These are phyloP conservation scores for Cataglyphis albicans DNA, from an alignment of 2,888 invertebrate genomes.

Conservation along the genomic window DNA sequence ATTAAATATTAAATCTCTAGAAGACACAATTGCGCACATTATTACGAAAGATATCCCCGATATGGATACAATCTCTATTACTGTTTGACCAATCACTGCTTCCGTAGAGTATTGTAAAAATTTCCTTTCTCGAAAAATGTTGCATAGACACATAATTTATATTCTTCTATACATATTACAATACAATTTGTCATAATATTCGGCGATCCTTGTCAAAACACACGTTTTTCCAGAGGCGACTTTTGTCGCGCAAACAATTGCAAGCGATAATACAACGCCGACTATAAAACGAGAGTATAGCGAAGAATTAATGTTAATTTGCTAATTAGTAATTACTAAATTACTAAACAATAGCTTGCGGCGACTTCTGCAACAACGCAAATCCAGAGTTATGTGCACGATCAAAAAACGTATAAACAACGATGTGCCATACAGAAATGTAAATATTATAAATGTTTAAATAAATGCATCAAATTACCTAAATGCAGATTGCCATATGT, in stretches of 20 bases:
- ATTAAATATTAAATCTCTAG: conserved; percentile 10
- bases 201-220: background rate
- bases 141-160: background rate
- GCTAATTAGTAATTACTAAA: background rate
- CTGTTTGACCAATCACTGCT: conserved; percentile 20
- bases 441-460: conserved; percentile 26
- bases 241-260: background rate
- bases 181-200: background rate
- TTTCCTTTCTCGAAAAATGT: background rate
- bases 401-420: background rate
- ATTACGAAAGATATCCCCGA: conserved; percentile 10
- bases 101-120: background rate
- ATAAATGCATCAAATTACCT: conserved; percentile 49
- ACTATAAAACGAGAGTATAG: background rate
- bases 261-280: background rate
- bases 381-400: background rate
- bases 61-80: conserved; percentile 19
- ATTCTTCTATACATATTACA: background rate
- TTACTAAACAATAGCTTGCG: background rate
- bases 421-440: background rate
- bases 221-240: background rate
- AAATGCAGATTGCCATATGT: conserved; percentile 17
- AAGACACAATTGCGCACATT: conserved; percentile 20
- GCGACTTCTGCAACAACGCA: background rate
- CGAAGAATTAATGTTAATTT: background rate